These are phyloP conservation scores for Saccostrea cuccullata DNA, from an alignment of 1,140 invertebrate species.

Conservation along the genomic window DNA sequence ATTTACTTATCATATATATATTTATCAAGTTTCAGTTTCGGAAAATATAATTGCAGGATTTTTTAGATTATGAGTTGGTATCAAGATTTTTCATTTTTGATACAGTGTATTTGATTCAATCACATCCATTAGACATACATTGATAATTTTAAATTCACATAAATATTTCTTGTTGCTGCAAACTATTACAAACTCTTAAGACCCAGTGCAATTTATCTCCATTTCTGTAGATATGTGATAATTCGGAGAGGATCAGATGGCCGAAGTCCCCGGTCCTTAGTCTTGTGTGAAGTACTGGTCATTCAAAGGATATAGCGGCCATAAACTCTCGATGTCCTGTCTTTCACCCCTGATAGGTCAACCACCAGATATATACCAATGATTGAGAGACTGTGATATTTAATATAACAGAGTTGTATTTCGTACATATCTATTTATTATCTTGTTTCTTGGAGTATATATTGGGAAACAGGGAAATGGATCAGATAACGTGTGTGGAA, in stretches of 20 bases:
- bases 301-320: conserved; percentile 18
- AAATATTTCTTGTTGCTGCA: not conserved
- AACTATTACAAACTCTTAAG: not conserved
- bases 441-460: too few relatives aligned
- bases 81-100: not conserved
- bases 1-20: too few relatives aligned
- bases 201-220: not conserved
- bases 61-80: not conserved
- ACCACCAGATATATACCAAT: too few relatives aligned
- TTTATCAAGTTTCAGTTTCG: too few relatives aligned
- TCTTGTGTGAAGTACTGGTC: conserved; percentile 45
- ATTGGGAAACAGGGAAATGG: too few relatives aligned
- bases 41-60: not conserved
- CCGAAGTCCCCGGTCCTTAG: not conserved
- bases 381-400: not conserved
- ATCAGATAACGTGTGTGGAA: too few relatives aligned
- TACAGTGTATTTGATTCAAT: not conserved
- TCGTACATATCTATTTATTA: not conserved
- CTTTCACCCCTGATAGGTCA: not conserved
- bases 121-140: not conserved
- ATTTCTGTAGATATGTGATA: not conserved
- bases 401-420: not conserved
- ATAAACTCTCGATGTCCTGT: not conserved
- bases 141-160: not conserved
- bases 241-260: not conserved